Conservation (phyloP, 2,888 invertebrate species). For the Monopis laevigella region DNA sequence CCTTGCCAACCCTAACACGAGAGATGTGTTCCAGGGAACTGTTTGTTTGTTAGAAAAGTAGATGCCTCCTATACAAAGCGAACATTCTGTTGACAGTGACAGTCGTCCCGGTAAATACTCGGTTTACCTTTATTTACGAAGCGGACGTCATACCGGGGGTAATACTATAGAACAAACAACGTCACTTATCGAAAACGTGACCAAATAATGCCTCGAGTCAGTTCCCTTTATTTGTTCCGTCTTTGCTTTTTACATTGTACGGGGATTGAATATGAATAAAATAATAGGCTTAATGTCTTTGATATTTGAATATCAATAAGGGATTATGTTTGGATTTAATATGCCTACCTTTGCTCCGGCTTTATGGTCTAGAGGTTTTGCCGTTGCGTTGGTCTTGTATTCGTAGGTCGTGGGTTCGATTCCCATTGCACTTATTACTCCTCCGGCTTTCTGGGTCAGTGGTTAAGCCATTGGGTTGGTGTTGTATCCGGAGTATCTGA, state of each 20-base stretch:
- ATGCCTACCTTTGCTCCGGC: too few relatives aligned
- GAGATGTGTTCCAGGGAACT: not conserved
- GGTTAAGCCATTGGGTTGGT: too few relatives aligned
- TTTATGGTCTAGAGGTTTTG: too few relatives aligned
- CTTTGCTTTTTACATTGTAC: constrained; percentile 6
- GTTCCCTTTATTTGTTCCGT: constrained; percentile 7
- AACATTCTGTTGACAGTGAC: constrained; percentile 56
- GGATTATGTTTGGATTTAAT: too few relatives aligned
- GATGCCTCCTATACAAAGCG: constrained; percentile 40
- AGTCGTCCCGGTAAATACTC: constrained; percentile 49
- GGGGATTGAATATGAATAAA: constrained; percentile 12
- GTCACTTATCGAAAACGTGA: constrained; percentile 12
- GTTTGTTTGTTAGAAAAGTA: constrained; percentile 48
- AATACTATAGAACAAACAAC: constrained; percentile 28
- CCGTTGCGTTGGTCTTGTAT: too few relatives aligned
- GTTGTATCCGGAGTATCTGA: too few relatives aligned
- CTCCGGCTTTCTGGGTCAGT: too few relatives aligned
- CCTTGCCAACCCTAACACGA: too few relatives aligned
- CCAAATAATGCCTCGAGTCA: constrained; percentile 9
- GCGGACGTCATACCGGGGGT: constrained; percentile 39
- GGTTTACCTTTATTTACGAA: constrained; percentile 56
- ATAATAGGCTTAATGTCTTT: constrained; percentile 9
- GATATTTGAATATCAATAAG: too few relatives aligned
- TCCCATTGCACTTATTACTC: too few relatives aligned
- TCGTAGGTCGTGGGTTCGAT: too few relatives aligned